A percentile compares a stretch with the other conserved stretches of the same genome.
Evolutionary conservation across 2,888 invertebrate genomes (phyloP).

Genomic region (Gandaritis pyraliata): DNA sequence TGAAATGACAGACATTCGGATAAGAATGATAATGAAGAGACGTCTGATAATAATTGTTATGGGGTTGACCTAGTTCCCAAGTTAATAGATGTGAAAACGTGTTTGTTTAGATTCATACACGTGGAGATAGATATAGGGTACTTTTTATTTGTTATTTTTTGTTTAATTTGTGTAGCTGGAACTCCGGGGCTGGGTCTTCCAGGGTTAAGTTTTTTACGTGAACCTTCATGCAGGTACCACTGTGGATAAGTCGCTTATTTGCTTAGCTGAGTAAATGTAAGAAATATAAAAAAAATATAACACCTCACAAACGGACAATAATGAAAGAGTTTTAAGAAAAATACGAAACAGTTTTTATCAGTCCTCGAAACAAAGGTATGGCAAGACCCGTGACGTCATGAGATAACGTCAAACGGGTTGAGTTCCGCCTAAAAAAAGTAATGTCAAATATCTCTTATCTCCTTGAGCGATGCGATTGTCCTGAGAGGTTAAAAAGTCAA

Average conservation of each 20-base stretch:
- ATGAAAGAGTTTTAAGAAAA: slow-evolving; percentile 8
- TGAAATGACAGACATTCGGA: slow-evolving; percentile 24
- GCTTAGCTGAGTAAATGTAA: no score
- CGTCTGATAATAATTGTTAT: neutral
- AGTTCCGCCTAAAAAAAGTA: slow-evolving; percentile 63
- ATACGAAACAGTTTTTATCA: slow-evolving; percentile 41
- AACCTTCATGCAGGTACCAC: no score
- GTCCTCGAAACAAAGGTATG: slow-evolving; percentile 50
- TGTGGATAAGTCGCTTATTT: no score
- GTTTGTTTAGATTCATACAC: no score
- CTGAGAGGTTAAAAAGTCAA: slow-evolving; percentile 37
- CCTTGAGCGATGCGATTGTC: slow-evolving; percentile 49
- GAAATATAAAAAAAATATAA: no score
- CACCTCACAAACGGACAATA: neutral
- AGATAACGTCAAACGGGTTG: slow-evolving; percentile 81
- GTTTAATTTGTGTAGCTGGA: no score
- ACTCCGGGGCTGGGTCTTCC: no score
- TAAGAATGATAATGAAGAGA: slow-evolving; percentile 11
- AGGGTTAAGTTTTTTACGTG: no score
- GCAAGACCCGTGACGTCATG: slow-evolving; percentile 67
- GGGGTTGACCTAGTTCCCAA: neutral
- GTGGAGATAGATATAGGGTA: no score
- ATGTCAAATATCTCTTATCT: slow-evolving; percentile 67
- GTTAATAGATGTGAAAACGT: neutral
- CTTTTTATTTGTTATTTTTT: no score